Evolutionary conservation across 2,888 invertebrate species (phyloP).

Genomic region (Emmelina monodactyla): DNA sequence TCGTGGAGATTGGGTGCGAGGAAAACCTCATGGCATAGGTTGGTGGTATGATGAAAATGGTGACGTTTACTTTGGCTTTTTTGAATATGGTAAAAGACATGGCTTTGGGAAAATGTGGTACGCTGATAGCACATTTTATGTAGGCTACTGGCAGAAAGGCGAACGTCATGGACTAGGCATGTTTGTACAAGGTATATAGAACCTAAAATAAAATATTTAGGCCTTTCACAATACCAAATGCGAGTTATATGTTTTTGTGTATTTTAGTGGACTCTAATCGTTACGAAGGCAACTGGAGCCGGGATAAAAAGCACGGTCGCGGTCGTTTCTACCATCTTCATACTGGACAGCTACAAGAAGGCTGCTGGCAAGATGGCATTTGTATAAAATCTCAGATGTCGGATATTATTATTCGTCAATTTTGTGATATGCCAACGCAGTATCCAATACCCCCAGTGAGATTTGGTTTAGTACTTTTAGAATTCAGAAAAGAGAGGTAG

Average conservation of each 20-base stretch:
- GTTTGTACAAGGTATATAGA: slow-evolving; percentile 62
- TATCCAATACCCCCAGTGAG: slow-evolving; percentile 63
- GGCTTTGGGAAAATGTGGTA: slow-evolving; percentile 73
- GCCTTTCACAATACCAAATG: too few relatives aligned
- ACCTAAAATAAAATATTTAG: too few relatives aligned
- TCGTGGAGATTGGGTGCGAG: slow-evolving; percentile 67
- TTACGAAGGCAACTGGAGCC: slow-evolving; percentile 70
- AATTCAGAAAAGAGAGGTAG: too few relatives aligned
- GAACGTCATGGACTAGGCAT: slow-evolving; percentile 60
- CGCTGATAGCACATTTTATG: slow-evolving; percentile 63
- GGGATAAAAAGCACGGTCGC: slow-evolving; percentile 65
- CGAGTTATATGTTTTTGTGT: too few relatives aligned
- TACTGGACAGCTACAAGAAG: slow-evolving; percentile 72
- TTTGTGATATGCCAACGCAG: slow-evolving; percentile 53
- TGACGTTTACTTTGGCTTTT: slow-evolving; percentile 68
- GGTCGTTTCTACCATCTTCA: slow-evolving; percentile 71
- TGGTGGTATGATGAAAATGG: slow-evolving; percentile 63
- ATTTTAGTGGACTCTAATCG: slow-evolving; percentile 62
- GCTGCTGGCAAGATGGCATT: slow-evolving; percentile 66
- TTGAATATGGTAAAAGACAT: slow-evolving; percentile 50
- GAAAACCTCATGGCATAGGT: slow-evolving; percentile 66
- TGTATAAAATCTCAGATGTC: slow-evolving; percentile 64
- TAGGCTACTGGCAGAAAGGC: slow-evolving; percentile 66
- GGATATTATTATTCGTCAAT: slow-evolving; percentile 68
- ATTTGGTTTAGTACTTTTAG: too few relatives aligned